Base-by-base conservation (phyloP, 2,888 invertebrate genomes). In the Eupeodes latifasciatus region DNA sequence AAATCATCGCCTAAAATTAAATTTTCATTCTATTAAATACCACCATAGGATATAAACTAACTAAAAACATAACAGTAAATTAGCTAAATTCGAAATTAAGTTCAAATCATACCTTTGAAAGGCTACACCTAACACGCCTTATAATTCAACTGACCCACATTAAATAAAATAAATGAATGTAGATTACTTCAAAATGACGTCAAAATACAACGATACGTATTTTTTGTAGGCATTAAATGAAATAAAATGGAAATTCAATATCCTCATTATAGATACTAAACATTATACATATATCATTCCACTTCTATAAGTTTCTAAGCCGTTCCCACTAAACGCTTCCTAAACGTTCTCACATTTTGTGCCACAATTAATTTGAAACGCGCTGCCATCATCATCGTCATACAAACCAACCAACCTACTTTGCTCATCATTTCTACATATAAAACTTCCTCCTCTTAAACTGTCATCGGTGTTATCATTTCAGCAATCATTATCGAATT, bases 251-350 rank as follows among this genome's bases (percentile, higher is more conserved):
- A 88, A 88, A 88, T 81, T 85, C 81, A 85, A 88, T 88, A 88
- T 85, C 81, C 77, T 84, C 81, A 84, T 88, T 10, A 6, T 47
- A 10, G 12, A 11, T 47, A 47, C 12, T 47, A 27, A 3, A 47
- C 12, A 47, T 11, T 47, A 47, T 88, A 19, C 19, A 19, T 19
- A 27, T 27, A 87, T 81, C 88, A 81, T 69, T 81, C 49, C 47
- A 81, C 75, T 78, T 79, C 34, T 7, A 57, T 66, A 27, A 16
- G 71, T n/a, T 36, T 51, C 19, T 6, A 81, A 81, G 81, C 85
- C 88, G 64, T 84, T 85, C 88, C 88, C 88, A 88, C 74, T 88
- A 88, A 88, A 81, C 69, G 75, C 59, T 83, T 80, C 80, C 83
- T 83, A 87, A 87, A 64, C 83, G 83, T 59, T 74, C 76, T 81